phyloP scores from a whole-genome alignment of 2,113 vertebrate species.

The Siniperca knerii region DNA sequence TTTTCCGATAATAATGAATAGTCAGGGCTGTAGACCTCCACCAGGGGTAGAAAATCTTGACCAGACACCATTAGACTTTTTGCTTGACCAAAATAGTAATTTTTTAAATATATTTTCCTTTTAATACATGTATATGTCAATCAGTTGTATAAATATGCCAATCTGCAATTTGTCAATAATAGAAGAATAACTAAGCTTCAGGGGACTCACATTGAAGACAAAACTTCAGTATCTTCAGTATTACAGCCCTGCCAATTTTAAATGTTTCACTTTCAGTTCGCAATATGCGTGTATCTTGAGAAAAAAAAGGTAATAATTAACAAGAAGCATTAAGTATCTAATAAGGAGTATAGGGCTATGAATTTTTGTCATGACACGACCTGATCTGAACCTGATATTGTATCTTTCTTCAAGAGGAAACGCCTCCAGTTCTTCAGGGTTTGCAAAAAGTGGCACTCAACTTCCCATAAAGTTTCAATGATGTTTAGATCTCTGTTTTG shows the following conservation, averaged over 20 bases:
- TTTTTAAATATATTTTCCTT: background rate
- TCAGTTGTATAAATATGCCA: background rate
- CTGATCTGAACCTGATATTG: background rate
- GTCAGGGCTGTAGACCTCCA: accelerated
- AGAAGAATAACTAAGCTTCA: background rate
- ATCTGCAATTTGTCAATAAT: background rate
- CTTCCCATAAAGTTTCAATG: background rate
- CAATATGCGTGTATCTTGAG: background rate
- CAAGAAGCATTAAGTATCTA: background rate
- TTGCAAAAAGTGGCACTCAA: background rate
- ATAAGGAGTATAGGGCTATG: background rate
- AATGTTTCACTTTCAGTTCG: background rate
- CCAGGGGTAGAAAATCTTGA: background rate
- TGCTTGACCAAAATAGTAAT: background rate
- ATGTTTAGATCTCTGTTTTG: background rate
- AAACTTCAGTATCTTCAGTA: background rate
- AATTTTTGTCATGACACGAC: background rate
- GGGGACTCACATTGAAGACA: background rate
- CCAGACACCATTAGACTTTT: background rate
- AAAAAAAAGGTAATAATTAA: background rate
- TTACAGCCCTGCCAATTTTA: background rate
- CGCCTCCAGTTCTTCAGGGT: background rate
- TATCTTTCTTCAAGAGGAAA: conserved; percentile 4
- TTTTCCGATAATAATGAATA: background rate
- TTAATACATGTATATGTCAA: background rate